phyloP scores from a whole-genome alignment of 30 jellyfish, hydroid and myxozoan species.

The Turritopsis dohrnii region DNA sequence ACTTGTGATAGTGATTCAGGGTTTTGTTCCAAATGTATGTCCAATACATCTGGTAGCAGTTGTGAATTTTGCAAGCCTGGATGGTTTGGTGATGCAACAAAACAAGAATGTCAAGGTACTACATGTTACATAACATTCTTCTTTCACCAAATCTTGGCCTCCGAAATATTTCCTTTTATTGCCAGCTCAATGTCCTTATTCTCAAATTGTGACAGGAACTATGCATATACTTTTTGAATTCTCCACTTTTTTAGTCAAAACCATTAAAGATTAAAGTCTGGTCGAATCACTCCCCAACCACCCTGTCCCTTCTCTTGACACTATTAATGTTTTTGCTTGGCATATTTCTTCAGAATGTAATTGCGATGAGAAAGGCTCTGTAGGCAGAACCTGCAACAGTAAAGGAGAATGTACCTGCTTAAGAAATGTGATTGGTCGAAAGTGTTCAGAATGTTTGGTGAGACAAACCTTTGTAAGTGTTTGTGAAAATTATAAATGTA shows the following conservation, averaged over 20 bases:
- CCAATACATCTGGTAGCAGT: slow-evolving; percentile 59
- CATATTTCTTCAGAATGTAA: slow-evolving; percentile 38
- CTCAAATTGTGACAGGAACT: too few species aligned
- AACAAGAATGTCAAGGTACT: slow-evolving; percentile 64
- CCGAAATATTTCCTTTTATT: too few species aligned
- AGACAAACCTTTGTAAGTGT: not conserved
- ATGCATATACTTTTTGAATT: too few species aligned
- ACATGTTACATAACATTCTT: too few species aligned
- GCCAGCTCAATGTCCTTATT: too few species aligned
- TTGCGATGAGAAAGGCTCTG: slow-evolving; percentile 56
- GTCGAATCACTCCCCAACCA: too few species aligned
- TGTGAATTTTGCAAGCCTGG: slow-evolving; percentile 73
- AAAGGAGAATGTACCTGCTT: slow-evolving; percentile 61
- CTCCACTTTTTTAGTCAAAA: too few species aligned
- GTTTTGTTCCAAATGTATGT: slow-evolving; percentile 48
- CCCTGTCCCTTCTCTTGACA: too few species aligned
- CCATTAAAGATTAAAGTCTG: too few species aligned
- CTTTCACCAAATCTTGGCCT: too few species aligned
- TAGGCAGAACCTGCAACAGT: slow-evolving; percentile 45
- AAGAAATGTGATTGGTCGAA: slow-evolving; percentile 47
- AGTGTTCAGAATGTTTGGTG: slow-evolving; percentile 64
- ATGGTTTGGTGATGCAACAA: slow-evolving; percentile 79
- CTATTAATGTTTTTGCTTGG: not conserved
- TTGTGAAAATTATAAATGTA: too few species aligned
- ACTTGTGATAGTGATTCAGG: slow-evolving; percentile 59